Percentiles rank a stretch among this genome's conserved stretches.
These are phyloP conservation scores for Rhyacophila brunnea DNA, from an alignment of 1,140 invertebrate species.

Conservation along the genomic window DNA sequence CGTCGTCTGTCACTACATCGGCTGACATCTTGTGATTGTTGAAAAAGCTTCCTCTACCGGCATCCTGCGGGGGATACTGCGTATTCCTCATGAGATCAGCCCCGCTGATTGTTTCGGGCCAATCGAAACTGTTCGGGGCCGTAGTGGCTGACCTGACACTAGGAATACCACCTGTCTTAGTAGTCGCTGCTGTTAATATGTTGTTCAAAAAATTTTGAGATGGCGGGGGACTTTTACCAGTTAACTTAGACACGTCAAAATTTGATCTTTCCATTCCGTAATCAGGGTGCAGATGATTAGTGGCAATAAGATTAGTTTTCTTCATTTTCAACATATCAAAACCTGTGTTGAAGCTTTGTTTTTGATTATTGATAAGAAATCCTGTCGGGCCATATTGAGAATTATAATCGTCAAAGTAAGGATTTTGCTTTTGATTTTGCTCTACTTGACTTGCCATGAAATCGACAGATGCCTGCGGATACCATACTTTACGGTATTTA, in stretches of 20 bases:
- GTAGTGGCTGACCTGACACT: not conserved
- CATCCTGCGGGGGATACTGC: not conserved
- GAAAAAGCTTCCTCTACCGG: slow-evolving; percentile 2
- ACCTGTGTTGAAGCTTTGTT: slow-evolving; percentile 8
- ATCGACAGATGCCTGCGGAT: slow-evolving; percentile 1
- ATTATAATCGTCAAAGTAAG: slow-evolving; percentile 7
- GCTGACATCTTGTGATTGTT: not conserved
- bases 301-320: slow-evolving; percentile 3
- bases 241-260: slow-evolving; percentile 45
- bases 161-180: not conserved
- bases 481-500: not conserved
- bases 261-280: slow-evolving; percentile 30
- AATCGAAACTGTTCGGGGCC: slow-evolving; percentile 7
- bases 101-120: slow-evolving; percentile 19
- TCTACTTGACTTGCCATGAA: not conserved
- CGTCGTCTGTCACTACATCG: slow-evolving; percentile 2
- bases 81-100: slow-evolving; percentile 8
- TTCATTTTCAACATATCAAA: slow-evolving; percentile 13
- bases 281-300: slow-evolving; percentile 17
- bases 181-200: not conserved
- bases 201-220: slow-evolving; percentile 40
- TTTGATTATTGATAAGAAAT: not conserved
- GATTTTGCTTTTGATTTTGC: not conserved
- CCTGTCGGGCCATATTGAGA: not conserved
- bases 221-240: slow-evolving; percentile 48